Evolutionary conservation across 2,113 vertebrate genomes (phyloP).

Genomic region (Lepus timidus): DNA sequence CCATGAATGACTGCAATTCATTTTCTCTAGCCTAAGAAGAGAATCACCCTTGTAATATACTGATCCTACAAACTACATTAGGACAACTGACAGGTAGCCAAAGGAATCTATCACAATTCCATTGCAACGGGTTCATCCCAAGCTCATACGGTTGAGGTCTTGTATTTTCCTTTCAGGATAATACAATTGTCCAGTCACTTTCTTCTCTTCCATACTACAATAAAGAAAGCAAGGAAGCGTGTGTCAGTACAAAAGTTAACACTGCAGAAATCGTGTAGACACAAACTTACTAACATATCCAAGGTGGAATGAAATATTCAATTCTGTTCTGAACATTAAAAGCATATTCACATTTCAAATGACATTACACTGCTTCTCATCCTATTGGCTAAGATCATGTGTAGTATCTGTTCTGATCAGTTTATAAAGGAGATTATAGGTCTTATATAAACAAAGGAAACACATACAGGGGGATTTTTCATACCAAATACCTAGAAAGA

Average conservation of each 20-base stretch:
- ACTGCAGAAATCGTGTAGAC: background rate
- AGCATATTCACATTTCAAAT: background rate
- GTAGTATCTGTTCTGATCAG: too few relatives aligned
- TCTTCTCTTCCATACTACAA: slow-evolving; percentile 90
- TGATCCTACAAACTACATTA: slow-evolving; percentile 77
- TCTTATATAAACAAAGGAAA: background rate
- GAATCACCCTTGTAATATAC: slow-evolving; percentile 71
- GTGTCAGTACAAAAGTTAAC: slow-evolving; percentile 55
- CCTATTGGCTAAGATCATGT: too few relatives aligned
- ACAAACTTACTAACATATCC: background rate
- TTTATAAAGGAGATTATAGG: too few relatives aligned
- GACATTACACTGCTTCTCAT: background rate
- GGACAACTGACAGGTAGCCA: slow-evolving; percentile 64
- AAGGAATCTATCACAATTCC: slow-evolving; percentile 72
- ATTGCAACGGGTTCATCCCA: background rate
- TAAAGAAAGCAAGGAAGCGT: slow-evolving; percentile 74
- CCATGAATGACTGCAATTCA: slow-evolving; percentile 77
- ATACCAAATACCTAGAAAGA: background rate
- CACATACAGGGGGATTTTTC: background rate
- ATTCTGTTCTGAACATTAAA: slow-evolving; percentile 28
- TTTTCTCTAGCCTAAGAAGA: slow-evolving; percentile 73
- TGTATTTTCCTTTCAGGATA: slow-evolving; percentile 81
- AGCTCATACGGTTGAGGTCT: slow-evolving; percentile 1
- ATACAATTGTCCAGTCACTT: slow-evolving; percentile 89
- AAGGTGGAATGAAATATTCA: background rate